Conservation (phyloP, 2,113 vertebrate species). For the Tragelaphus imberbis region DNA sequence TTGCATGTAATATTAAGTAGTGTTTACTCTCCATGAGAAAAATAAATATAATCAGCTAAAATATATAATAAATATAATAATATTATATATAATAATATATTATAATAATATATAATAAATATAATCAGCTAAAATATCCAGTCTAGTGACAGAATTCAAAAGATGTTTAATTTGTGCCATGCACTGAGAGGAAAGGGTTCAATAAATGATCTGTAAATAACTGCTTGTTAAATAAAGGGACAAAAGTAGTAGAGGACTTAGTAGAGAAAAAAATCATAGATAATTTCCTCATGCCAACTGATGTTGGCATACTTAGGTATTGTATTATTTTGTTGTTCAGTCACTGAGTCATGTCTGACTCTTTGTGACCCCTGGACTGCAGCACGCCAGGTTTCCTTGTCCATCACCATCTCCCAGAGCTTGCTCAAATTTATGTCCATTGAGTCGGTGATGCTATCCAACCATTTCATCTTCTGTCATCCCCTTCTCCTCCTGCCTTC, state of each 20-base stretch:
- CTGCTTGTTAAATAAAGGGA: neutral
- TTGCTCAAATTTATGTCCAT: neutral
- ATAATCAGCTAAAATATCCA: neutral
- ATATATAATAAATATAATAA: neutral
- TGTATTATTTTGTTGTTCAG: neutral
- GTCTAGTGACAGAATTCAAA: neutral
- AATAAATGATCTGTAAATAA: neutral
- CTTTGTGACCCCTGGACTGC: neutral
- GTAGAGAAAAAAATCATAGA: neutral
- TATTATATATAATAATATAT: no score
- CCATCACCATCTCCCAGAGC: neutral
- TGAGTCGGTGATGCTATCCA: neutral
- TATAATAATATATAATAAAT: no score
- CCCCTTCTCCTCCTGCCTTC: neutral
- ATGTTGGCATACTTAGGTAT: neutral
- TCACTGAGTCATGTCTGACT: neutral
- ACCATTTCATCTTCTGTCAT: neutral
- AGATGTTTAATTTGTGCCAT: neutral
- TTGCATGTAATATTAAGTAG: neutral
- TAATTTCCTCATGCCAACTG: neutral
- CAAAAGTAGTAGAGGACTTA: neutral
- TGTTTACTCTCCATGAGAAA: neutral
- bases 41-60: neutral
- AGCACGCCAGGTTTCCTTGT: neutral
- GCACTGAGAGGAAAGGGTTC: neutral